Evolutionary conservation across 53 echinoderm and acorn worm genomes (phyloP), one percentile per base, ranked within the genome.

Genomic region (Actinopyga echinites): DNA sequence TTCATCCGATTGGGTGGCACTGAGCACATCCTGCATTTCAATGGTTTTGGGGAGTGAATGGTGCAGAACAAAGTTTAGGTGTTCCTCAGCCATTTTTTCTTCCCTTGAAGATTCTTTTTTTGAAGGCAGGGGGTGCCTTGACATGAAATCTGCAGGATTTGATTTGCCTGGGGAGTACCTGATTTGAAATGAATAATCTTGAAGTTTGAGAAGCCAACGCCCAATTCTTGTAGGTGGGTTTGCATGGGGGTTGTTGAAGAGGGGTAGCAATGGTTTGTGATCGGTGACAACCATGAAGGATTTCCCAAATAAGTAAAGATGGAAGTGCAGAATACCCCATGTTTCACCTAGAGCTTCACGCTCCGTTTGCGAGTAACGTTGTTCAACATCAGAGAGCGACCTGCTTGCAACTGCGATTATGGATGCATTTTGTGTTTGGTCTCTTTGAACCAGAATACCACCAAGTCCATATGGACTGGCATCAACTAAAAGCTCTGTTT

Each of bases 101-200:
- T 82, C 61, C 5, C 82, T 71, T 5, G 56, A 64, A 8, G 58
- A 12, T 4, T 6, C 12, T 5, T 84, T 56, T 9, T 69, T 79
- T 28, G 42, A 30, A 0, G 53, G 62, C 8, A 58, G 59, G 0
- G 88, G 87, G 44, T 91, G 91, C 5, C 91, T 68, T 4, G 91
- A 91, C 87, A 91, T 87, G 37, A 73, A 91, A 56, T 91, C 91
- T 28, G 88, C 83, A 30, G 88, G 91, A 31, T 88, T 91, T 17
- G 22, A 17, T 55, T 77, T 68, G 20, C 91, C 85, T 36, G 87
- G 85, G 28, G 65, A 38, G 37, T 91, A 91, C 38, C 45, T 82
- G 10, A 88, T 54, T 17, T 26, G 60, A 61, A 58, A 91, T 22
- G 79, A 26, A 52, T 91, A 91, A 42, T 84, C 65, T 59, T 88